Evolutionary conservation across 2,797 vertebrate species (phyloP).

Genomic region (Trichosurus vulpecula): DNA sequence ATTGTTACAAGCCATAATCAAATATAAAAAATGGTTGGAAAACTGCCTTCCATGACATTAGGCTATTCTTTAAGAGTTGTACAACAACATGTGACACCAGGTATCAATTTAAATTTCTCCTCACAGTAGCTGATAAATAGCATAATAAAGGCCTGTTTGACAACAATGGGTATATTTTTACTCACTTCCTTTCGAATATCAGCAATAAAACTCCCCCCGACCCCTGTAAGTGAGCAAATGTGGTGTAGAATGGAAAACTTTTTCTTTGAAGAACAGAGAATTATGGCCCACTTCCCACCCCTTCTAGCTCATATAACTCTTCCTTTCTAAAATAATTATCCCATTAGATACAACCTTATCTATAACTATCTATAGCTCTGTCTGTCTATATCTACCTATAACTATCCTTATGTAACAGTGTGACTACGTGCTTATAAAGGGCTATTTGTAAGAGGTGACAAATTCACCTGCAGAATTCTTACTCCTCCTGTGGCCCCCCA

Average conservation of each 20-base stretch:
- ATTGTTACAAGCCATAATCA: slow-evolving; percentile 89
- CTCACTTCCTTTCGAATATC: slow-evolving; percentile 70
- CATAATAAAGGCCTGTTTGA: slow-evolving; percentile 73
- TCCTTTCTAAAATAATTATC: background rate
- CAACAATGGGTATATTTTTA: slow-evolving; percentile 57
- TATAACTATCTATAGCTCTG: background rate
- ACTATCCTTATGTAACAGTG: background rate
- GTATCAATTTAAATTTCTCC: slow-evolving; percentile 72
- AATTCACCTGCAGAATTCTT: background rate
- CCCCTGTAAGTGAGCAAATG: slow-evolving; percentile 58
- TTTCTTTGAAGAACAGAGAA: slow-evolving; percentile 50
- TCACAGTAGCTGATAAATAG: slow-evolving; percentile 77
- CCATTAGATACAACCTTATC: background rate
- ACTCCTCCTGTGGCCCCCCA: background rate
- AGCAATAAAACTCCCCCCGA: slow-evolving; percentile 70
- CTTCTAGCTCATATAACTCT: background rate
- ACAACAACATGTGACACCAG: slow-evolving; percentile 55
- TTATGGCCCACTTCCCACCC: background rate
- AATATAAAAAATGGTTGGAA: slow-evolving; percentile 87
- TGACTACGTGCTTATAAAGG: background rate
- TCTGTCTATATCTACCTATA: background rate
- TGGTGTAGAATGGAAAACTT: slow-evolving; percentile 19
- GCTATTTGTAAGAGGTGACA: background rate
- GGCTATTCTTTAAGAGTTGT: slow-evolving; percentile 69
- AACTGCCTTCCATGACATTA: slow-evolving; percentile 70